Evolutionary conservation across 1,140 invertebrate genomes (phyloP).

Genomic region (Drosophila truncata): DNA sequence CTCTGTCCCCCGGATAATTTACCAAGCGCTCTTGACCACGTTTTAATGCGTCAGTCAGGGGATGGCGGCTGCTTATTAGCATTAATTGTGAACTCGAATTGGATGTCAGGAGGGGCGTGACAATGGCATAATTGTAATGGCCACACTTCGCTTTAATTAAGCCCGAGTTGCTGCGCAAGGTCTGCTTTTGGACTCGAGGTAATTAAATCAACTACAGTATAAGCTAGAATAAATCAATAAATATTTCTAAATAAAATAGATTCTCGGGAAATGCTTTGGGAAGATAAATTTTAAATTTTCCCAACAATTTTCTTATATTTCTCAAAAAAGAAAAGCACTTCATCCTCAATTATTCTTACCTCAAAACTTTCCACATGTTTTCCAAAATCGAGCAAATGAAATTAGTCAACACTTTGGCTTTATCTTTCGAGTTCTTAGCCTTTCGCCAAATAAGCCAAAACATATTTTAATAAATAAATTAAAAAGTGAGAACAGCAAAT

Average conservation of each 20-base stretch:
- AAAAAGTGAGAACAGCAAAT: constrained; percentile 33
- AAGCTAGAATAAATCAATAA: neutral
- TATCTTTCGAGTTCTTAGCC: neutral
- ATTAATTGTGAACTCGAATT: constrained; percentile 66
- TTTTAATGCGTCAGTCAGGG: constrained; percentile 44
- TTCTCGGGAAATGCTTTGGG: neutral
- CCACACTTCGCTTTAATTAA: constrained; percentile 58
- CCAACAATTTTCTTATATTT: neutral
- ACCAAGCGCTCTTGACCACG: constrained; percentile 55
- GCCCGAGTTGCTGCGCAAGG: neutral
- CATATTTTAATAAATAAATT: constrained; percentile 56
- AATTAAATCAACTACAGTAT: constrained; percentile 11
- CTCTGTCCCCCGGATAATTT: constrained; percentile 35
- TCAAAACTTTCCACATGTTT: constrained; percentile 6
- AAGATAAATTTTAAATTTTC: neutral
- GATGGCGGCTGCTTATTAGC: constrained; percentile 50
- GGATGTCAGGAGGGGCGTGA: constrained; percentile 33
- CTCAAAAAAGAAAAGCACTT: neutral
- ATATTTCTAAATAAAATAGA: neutral
- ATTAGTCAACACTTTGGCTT: constrained; percentile 11
- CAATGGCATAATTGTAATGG: constrained; percentile 64
- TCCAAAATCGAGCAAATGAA: neutral
- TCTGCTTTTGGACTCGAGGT: constrained; percentile 9
- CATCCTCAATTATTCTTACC: neutral
- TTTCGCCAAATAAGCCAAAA: constrained; percentile 11